Conservation (phyloP, 2,797 vertebrate genomes). For the Spinus olivaceus region DNA sequence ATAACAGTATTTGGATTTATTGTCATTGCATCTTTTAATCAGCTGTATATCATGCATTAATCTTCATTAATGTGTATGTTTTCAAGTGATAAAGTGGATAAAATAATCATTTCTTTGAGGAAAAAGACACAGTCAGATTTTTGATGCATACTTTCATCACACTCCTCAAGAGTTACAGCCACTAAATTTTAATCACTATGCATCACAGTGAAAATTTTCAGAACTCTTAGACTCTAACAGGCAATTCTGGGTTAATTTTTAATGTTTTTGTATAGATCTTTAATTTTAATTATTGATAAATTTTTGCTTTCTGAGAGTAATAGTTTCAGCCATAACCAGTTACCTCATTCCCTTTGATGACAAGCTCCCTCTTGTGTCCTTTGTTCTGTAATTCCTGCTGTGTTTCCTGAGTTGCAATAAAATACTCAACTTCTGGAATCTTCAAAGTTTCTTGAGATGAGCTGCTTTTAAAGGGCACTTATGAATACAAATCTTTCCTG, state of each 20-base stretch:
- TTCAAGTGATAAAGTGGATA: background rate
- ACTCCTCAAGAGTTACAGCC: background rate
- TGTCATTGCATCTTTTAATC: background rate
- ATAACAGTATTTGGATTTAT: background rate
- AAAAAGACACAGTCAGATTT: background rate
- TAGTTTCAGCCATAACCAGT: background rate
- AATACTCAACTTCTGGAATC: background rate
- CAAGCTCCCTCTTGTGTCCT: background rate
- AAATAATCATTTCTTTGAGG: background rate
- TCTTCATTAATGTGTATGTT: background rate
- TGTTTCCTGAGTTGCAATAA: background rate
- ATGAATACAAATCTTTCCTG: background rate
- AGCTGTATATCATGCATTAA: background rate
- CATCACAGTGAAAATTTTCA: background rate
- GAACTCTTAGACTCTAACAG: background rate
- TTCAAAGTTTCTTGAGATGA: background rate
- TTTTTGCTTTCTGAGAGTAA: background rate
- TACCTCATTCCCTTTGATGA: background rate
- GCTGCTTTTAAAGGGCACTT: background rate
- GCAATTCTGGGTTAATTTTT: background rate
- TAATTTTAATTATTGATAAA: background rate
- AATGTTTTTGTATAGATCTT: background rate
- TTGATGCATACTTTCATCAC: background rate
- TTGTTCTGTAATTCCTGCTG: background rate
- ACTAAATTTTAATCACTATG: background rate